Percentiles rank a stretch among this genome's conserved stretches.
phyloP scores from a whole-genome alignment of 2,113 vertebrate genomes.

The Pseudonaja textilis region DNA sequence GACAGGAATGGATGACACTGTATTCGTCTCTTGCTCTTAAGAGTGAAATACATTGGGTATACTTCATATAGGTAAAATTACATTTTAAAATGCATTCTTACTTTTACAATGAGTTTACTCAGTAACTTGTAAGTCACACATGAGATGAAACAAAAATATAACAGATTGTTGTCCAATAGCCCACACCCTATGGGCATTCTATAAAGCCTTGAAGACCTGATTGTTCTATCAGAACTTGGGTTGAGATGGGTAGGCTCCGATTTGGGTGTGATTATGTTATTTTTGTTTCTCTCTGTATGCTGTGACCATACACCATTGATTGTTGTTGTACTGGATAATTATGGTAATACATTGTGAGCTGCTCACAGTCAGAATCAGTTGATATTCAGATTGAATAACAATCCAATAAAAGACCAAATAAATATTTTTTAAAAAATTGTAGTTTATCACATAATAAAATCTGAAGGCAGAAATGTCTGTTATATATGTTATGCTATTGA shows the following conservation, averaged over 20 bases:
- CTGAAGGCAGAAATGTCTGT: background rate
- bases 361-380: background rate
- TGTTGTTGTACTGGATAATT: background rate
- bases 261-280: background rate
- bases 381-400: background rate
- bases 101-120: constrained; percentile 26
- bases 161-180: background rate
- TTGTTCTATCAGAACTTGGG: background rate
- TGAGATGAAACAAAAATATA: background rate
- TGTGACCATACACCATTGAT: background rate
- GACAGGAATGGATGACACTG: background rate
- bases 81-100: background rate
- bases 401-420: background rate
- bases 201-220: background rate
- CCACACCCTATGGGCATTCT: background rate
- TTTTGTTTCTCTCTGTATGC: background rate
- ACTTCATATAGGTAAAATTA: background rate
- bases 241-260: background rate
- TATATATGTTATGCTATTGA: constrained; percentile 9
- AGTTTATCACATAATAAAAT: constrained; percentile 26
- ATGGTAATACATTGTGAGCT: background rate
- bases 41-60: background rate
- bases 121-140: background rate
- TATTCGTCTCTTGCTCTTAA: background rate
- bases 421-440: background rate